Evolutionary conservation across 1,140 invertebrate species (phyloP).

Genomic region (Danaus melanippus): DNA sequence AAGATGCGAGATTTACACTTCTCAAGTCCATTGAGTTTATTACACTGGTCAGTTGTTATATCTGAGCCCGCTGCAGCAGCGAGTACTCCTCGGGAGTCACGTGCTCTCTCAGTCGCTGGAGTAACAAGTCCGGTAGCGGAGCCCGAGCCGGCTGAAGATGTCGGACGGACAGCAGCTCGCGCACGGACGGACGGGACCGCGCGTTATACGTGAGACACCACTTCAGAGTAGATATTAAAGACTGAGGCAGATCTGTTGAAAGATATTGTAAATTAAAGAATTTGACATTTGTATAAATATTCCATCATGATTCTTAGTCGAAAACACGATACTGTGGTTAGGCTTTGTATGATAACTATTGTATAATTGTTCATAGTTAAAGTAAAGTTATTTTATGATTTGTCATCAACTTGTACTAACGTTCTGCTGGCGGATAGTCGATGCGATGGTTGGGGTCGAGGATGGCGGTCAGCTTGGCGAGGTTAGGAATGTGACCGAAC

Average conservation of each 20-base stretch:
- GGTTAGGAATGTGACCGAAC: slow-evolving; percentile 87
- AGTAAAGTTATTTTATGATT: background rate
- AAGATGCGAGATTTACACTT: too few species aligned
- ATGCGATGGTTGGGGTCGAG: slow-evolving; percentile 83
- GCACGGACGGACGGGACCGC: slow-evolving; percentile 54
- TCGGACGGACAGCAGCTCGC: slow-evolving; percentile 49
- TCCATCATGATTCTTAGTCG: too few species aligned
- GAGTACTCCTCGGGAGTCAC: slow-evolving; percentile 37
- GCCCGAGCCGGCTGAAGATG: slow-evolving; percentile 35
- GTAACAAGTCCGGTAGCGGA: slow-evolving; percentile 28
- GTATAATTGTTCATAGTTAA: slow-evolving; percentile 1
- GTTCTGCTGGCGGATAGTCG: slow-evolving; percentile 76
- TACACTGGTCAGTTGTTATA: slow-evolving; percentile 10
- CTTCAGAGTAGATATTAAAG: slow-evolving; percentile 53
- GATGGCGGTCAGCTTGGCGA: slow-evolving; percentile 88
- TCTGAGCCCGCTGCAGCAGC: slow-evolving; percentile 37
- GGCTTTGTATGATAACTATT: background rate
- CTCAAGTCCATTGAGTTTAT: too few species aligned
- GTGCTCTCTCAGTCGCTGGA: slow-evolving; percentile 33
- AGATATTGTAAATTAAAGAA: background rate
- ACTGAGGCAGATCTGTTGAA: slow-evolving; percentile 50
- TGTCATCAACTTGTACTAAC: slow-evolving; percentile 32
- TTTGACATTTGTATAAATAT: too few species aligned
- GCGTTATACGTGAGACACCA: slow-evolving; percentile 67
- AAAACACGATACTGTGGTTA: too few species aligned